Base-by-base conservation (phyloP, 1,140 invertebrate genomes). In the Bombus terrestris region DNA sequence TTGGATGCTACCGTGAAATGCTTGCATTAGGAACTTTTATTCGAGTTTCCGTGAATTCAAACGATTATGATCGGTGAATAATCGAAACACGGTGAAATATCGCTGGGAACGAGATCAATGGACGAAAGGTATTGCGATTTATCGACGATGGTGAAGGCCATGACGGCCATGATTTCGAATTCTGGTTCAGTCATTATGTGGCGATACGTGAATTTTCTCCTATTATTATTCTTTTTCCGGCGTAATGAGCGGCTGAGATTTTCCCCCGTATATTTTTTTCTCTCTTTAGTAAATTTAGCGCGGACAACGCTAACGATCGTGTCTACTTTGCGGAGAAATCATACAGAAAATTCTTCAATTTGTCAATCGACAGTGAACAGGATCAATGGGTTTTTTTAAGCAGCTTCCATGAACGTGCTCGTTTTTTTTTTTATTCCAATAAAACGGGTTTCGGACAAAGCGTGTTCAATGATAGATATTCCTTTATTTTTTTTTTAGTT, bases 51-150 rank as follows among this genome's bases (percentile, higher is more conserved):
- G 28, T 57, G 85, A 72, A 89, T 89, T 80, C 80, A 80, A 41
- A 79, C 87, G 68, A 89, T 89, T 89, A 89, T 83, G 71, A 86
- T 72, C 88, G 81, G 71, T 22, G 76, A 88, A 78, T 81, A 64
- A 57, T 76, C 84, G 79, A 81, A 76, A 83, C 47, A 18, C 68
- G 57, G 39, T 86, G 88, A 89, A 83, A 89, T 89, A 89, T 83
- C 59, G 22, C 84, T 43, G 64, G 59, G 79, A 62, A 32, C 37
- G 32, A 69, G 87, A 89, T 89, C 87, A 86, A 89, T 86, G 87
- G 64, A 81, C 76, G 81, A 89, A 89, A 89, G 59, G 76, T 57
- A 41, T 57, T 8, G 62, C 66, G 83, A 88, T 89, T 86, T 88
- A 85, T 89, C 83, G 76, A 79, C 35, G 53, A 74, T 77, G 79